Conservation (phyloP, 2,888 invertebrate genomes). For the Caenorhabditis zanzibari region DNA sequence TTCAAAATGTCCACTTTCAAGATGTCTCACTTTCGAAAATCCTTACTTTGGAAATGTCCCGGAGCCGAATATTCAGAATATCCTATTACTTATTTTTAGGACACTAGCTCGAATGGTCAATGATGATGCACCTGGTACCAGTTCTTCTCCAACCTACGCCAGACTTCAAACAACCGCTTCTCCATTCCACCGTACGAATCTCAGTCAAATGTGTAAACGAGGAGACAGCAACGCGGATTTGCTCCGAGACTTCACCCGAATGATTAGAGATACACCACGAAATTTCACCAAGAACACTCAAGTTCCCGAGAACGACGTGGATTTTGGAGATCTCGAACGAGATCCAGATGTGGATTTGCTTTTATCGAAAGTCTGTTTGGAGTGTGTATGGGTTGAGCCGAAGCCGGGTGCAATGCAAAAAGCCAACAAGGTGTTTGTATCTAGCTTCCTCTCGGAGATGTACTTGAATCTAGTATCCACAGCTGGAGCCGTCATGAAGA, state of each 20-base stretch:
- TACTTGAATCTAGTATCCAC: slow-evolving; percentile 49
- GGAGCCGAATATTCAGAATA: no score
- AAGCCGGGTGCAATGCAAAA: slow-evolving; percentile 19
- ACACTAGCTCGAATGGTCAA: slow-evolving; percentile 55
- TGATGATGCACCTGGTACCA: slow-evolving; percentile 44
- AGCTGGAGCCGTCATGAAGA: slow-evolving; percentile 31
- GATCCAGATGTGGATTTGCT: slow-evolving; percentile 66
- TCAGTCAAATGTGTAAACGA: slow-evolving; percentile 39
- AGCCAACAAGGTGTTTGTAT: slow-evolving; percentile 54
- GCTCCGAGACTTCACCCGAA: slow-evolving; percentile 61
- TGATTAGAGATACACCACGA: slow-evolving; percentile 57
- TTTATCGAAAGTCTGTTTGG: slow-evolving; percentile 63
- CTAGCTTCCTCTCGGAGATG: slow-evolving; percentile 37
- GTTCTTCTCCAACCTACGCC: slow-evolving; percentile 37
- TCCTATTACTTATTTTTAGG: slow-evolving; percentile 29
- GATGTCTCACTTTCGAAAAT: no score
- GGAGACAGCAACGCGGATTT: slow-evolving; percentile 46
- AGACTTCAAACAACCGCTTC: slow-evolving; percentile 54
- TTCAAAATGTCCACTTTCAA: no score
- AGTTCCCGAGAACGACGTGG: slow-evolving; percentile 13
- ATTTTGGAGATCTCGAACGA: slow-evolving; percentile 61
- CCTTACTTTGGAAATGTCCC: no score
- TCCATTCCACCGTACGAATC: slow-evolving; percentile 35
- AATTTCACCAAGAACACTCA: slow-evolving; percentile 19
- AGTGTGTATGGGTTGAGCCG: slow-evolving; percentile 63